Base-by-base conservation (phyloP, 2,113 vertebrate genomes). In the Onychostruthus taczanowskii region DNA sequence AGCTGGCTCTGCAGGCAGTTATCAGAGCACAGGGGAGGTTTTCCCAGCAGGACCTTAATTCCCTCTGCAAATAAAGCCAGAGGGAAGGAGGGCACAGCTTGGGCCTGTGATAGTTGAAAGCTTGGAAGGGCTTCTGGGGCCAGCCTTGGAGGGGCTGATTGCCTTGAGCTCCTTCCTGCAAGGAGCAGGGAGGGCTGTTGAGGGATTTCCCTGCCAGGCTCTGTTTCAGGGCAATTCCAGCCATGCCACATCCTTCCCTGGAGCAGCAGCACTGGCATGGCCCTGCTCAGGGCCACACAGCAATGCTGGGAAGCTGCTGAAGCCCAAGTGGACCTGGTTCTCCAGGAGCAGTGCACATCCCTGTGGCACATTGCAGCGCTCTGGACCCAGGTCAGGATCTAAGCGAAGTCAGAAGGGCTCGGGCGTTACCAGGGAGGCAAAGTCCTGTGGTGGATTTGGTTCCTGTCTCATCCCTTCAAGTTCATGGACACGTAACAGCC, bases 11-110 rank as follows among this genome's bases (percentile, higher is more conserved):
- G 76, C 79, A 49, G 76, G 90, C 92, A 84, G 79, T 80, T 94
- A 93, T 68, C 90, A 49, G 83, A 81, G 93, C 31, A 83, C 61
- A 47, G 47, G 83, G 73, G 68, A 92, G 92, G 88, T 55, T 95
- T 97, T 96, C 88, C 47, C 94, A 94, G 93, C 92, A 77, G 83
- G 94, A 64, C 61, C 56, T 81, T 97, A 96, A 96, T 96, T 95
- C 92, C 69, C 73, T 95, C 73, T 0, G 3, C 92, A 97, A 96
- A 97, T 90, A 95, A 92, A 89, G 64, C 56, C 0, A 0, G 66
- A 89, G 75, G 64, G 52, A 84, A 75, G 33, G 89, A 64, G 64
- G 68, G 73, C 79, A 61, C 55, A 90, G 79, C 61, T 81, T 92
- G 63, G 46, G 27, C 41, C 68, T 81, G 17, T 0, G 1, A 22